These are phyloP conservation scores for Gopherus flavomarginatus DNA, from an alignment of 2,113 vertebrate genomes.

Conservation along the genomic window DNA sequence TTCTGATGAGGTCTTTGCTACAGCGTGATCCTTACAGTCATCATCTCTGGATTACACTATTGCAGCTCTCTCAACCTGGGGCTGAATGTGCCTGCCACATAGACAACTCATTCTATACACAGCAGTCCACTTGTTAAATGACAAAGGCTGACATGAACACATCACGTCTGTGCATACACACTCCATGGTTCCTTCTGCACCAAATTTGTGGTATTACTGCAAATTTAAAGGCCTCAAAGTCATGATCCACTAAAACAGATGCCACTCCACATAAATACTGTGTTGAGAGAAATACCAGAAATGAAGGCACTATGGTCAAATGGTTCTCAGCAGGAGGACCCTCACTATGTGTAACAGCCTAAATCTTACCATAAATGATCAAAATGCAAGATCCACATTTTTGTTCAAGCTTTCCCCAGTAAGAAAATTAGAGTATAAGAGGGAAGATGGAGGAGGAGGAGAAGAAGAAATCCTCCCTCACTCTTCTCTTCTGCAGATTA, in stretches of 20 bases:
- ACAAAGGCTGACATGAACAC: background rate
- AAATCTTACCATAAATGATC: background rate
- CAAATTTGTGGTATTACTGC: background rate
- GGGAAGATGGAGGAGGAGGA: background rate
- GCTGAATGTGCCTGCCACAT: background rate
- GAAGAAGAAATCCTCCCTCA: background rate
- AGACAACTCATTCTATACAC: background rate
- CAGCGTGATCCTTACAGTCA: background rate
- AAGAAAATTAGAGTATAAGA: background rate
- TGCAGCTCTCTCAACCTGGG: background rate
- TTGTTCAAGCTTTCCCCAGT: background rate
- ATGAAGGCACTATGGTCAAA: background rate
- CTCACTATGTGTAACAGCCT: background rate
- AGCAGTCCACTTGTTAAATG: background rate
- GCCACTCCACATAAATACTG: background rate
- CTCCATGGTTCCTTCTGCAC: background rate
- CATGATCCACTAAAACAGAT: background rate
- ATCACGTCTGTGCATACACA: background rate
- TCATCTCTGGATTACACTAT: background rate
- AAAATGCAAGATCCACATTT: background rate
- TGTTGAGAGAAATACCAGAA: background rate
- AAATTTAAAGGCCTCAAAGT: background rate
- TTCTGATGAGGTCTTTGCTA: background rate
- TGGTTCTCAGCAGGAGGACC: background rate
- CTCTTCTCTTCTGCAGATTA: no score